Evolutionary conservation across 2,888 invertebrate species (phyloP).

Genomic region (Byasa hedistus): DNA sequence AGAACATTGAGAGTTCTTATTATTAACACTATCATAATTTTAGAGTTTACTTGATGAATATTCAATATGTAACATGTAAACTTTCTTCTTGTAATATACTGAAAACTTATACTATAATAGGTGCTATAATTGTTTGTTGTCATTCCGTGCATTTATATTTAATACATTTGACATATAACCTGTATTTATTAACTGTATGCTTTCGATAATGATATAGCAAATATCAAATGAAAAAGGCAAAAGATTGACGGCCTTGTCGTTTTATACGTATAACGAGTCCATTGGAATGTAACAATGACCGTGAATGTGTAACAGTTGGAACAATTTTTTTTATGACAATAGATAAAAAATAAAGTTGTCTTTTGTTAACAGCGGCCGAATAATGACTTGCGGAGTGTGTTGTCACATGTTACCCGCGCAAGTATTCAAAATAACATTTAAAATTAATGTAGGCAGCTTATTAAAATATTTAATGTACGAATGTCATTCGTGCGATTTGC

Average conservation of each 20-base stretch:
- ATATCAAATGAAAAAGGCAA: constrained; percentile 29
- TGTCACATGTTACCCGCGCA: constrained; percentile 6
- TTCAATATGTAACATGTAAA: too few species aligned
- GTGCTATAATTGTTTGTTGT: too few species aligned
- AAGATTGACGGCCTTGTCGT: constrained; percentile 50
- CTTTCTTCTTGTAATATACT: too few species aligned
- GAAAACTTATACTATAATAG: too few species aligned
- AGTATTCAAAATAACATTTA: neutral
- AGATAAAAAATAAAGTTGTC: constrained; percentile 23
- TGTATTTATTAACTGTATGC: too few species aligned
- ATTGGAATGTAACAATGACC: constrained; percentile 60
- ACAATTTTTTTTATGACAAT: constrained; percentile 23
- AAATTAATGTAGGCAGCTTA: neutral
- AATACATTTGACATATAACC: too few species aligned
- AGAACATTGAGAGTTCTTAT: too few species aligned
- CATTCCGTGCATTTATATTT: too few species aligned
- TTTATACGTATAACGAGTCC: constrained; percentile 39
- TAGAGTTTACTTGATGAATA: too few species aligned
- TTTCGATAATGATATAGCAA: neutral
- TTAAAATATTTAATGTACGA: neutral
- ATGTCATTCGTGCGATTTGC: too few species aligned
- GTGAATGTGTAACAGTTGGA: constrained; percentile 43
- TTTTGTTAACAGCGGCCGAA: constrained; percentile 11
- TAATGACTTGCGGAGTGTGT: constrained; percentile 8
- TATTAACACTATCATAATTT: too few species aligned